Conservation (phyloP, 2,888 invertebrate genomes). For the Microctonus brassicae region DNA sequence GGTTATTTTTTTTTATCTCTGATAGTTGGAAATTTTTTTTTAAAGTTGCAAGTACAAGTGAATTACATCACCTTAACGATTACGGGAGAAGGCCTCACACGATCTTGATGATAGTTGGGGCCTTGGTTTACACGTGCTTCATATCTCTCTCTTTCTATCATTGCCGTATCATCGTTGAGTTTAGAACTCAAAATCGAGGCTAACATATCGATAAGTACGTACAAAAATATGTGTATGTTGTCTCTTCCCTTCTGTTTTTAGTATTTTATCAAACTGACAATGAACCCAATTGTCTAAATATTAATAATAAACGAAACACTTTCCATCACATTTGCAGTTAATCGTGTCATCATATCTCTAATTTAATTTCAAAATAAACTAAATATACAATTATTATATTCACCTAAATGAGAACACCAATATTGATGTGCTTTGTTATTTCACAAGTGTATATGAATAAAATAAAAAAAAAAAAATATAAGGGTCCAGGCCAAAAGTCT, state of each 20-base stretch:
- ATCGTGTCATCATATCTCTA: background rate
- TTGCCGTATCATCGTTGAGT: conserved; percentile 37
- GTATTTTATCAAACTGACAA: background rate
- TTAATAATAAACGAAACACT: background rate
- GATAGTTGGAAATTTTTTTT: background rate
- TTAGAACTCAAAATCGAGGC: background rate
- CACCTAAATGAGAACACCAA: background rate
- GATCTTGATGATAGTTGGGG: conserved; percentile 16
- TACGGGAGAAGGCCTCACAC: background rate
- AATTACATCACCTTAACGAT: background rate
- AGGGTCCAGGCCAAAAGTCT: conserved; percentile 20
- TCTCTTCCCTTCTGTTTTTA: background rate
- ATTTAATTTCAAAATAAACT: background rate
- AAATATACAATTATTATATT: background rate
- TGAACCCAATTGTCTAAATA: background rate
- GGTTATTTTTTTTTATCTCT: background rate
- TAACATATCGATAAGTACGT: too few species aligned
- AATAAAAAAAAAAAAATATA: background rate
- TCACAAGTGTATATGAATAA: background rate
- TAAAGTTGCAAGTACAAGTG: background rate
- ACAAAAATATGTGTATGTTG: background rate
- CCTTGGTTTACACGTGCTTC: conserved; percentile 47
- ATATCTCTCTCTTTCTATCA: conserved; percentile 38
- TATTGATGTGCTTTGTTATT: conserved; percentile 8
- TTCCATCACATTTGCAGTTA: background rate